Evolutionary conservation across 2,113 vertebrate species (phyloP), one percentile per base, ranked within the genome.

Genomic region (Hemiscyllium ocellatum): DNA sequence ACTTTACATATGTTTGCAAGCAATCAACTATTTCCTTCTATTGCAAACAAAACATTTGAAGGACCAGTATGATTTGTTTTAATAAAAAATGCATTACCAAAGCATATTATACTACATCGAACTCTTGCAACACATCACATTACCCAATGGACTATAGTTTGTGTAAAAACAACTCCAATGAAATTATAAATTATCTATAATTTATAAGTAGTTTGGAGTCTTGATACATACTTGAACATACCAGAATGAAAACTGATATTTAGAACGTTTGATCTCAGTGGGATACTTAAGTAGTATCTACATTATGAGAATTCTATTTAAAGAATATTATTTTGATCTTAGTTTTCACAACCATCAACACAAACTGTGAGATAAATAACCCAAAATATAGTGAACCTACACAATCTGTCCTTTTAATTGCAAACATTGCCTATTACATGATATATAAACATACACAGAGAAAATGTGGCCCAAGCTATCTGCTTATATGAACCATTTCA

Each of bases 191-290:
- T 90, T 26, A 90, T 42, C 20, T 47, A 47, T 22, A 50, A 61
- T 90, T 90, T 90, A 90, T 61, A 90, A 90, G 61, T 90, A 90
- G 87, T 29, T 89, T 89, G 52, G 86, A 89, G 13, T 8, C 50
- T 89, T 89, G 86, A 89, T 89, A 61, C 37, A 83, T 5, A 33
- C 26, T 90, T 90, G 56, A 12, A 61, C 3, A 65, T 90, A 26
- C 50, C 52, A 61, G 61, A 61, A 61, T 26, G 33, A 33, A n/a
- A 90, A 52, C 87, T 61, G 56, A 65, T 52, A 52, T 89, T 90
- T 33, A 1, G 50, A 90, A 61, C 3, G 20, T 12, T 90, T 90
- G 29, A 90, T 90, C 87, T 90, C 87, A 33, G 87, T 29, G 87
- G 87, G 52, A 61, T 10, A 33, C 56, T 61, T 90, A 15, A 50